These are phyloP conservation scores for Caranx melampygus DNA, from an alignment of 2,113 vertebrate species.

Conservation along the genomic window DNA sequence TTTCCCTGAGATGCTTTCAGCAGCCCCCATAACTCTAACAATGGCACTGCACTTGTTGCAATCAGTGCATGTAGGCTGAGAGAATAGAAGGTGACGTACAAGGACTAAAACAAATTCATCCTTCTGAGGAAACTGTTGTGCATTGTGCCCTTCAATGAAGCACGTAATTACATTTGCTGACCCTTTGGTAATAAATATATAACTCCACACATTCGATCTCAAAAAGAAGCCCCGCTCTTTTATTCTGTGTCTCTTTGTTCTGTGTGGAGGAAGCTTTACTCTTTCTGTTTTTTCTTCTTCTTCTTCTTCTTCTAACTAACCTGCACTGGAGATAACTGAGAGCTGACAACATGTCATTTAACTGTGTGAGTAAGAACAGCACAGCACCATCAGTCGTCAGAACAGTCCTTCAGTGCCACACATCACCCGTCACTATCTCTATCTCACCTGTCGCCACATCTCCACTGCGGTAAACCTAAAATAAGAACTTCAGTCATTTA, in stretches of 20 bases:
- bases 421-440: background rate
- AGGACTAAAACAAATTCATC: background rate
- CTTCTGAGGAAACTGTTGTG: background rate
- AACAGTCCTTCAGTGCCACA: background rate
- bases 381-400: background rate
- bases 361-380: background rate
- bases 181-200: no score
- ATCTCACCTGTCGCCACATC: background rate
- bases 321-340: background rate
- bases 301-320: background rate
- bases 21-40: background rate
- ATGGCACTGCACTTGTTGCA: background rate
- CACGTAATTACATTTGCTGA: background rate
- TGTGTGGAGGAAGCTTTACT: background rate
- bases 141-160: background rate
- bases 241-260: background rate
- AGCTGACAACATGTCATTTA: conserved; percentile 15
- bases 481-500: conserved; percentile 10
- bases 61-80: background rate
- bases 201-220: background rate
- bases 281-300: background rate
- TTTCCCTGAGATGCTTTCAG: conserved; percentile 13
- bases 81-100: background rate
- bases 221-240: background rate
- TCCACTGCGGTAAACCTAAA: background rate